Evolutionary conservation across 2,797 vertebrate species (phyloP).

Genomic region (Aldrovandia affinis): DNA sequence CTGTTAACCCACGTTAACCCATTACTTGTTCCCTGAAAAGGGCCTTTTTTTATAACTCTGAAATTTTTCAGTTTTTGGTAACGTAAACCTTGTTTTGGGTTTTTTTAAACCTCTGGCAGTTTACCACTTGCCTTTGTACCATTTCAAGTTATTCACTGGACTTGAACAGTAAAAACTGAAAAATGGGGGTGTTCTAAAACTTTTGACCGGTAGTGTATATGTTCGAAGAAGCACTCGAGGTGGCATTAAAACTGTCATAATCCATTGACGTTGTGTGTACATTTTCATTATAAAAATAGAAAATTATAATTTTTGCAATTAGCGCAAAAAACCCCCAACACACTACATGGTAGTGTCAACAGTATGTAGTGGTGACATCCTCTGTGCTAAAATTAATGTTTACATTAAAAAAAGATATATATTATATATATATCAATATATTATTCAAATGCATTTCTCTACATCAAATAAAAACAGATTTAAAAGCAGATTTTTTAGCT

Average conservation of each 20-base stretch:
- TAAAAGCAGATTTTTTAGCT: neutral
- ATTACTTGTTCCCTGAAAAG: no score
- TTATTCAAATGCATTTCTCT: neutral
- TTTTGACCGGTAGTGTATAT: no score
- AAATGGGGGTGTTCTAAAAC: no score
- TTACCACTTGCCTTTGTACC: no score
- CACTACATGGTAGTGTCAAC: neutral
- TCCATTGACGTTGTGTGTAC: constrained; percentile 50
- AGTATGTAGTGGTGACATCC: neutral
- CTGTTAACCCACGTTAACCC: no score
- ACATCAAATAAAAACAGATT: neutral
- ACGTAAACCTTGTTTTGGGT: no score
- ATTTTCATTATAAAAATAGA: constrained; percentile 46
- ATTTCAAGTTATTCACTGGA: no score
- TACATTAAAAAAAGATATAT: neutral
- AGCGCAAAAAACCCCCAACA: neutral
- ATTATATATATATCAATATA: neutral
- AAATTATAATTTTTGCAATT: constrained; percentile 38
- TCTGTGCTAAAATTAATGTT: neutral
- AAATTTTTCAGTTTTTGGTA: no score
- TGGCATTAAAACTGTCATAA: constrained; percentile 34
- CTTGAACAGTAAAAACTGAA: no score
- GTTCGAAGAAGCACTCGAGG: no score
- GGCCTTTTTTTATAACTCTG: no score
- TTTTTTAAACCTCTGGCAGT: no score